These are phyloP conservation scores for Druon quercuslanigerum DNA, from an alignment of 1,140 invertebrate species.

Conservation along the genomic window DNA sequence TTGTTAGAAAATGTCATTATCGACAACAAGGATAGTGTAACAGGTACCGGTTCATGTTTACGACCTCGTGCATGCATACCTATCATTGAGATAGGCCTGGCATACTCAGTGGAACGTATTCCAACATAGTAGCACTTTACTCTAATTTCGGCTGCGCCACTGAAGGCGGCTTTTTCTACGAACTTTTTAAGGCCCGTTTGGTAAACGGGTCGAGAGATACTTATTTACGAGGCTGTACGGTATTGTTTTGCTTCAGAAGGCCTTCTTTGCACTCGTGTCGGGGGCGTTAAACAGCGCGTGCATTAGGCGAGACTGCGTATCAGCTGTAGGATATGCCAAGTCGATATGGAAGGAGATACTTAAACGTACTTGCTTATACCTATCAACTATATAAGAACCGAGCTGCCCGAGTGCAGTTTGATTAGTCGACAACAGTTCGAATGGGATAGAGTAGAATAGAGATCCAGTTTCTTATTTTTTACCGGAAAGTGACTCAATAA, in stretches of 20 bases:
- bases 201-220: slow-evolving; percentile 73
- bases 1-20: no score
- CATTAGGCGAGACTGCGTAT: slow-evolving; percentile 61
- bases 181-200: slow-evolving; percentile 48
- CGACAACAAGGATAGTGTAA: no score
- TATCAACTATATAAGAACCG: slow-evolving; percentile 65
- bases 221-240: slow-evolving; percentile 68
- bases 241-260: slow-evolving; percentile 72
- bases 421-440: slow-evolving; percentile 55
- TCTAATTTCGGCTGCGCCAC: not conserved
- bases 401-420: slow-evolving; percentile 52
- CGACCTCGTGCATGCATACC: no score
- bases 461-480: not conserved
- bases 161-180: not conserved
- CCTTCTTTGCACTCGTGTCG: slow-evolving; percentile 49
- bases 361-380: slow-evolving; percentile 53
- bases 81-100: no score
- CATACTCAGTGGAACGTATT: not conserved
- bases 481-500: not conserved
- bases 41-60: no score
- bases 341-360: slow-evolving; percentile 55
- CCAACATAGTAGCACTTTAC: not conserved
- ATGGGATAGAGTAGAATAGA: slow-evolving; percentile 30
- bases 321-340: slow-evolving; percentile 46
- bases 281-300: slow-evolving; percentile 74